Base-by-base conservation (phyloP, 2,888 invertebrate genomes). In the Limnephilus auricula region DNA sequence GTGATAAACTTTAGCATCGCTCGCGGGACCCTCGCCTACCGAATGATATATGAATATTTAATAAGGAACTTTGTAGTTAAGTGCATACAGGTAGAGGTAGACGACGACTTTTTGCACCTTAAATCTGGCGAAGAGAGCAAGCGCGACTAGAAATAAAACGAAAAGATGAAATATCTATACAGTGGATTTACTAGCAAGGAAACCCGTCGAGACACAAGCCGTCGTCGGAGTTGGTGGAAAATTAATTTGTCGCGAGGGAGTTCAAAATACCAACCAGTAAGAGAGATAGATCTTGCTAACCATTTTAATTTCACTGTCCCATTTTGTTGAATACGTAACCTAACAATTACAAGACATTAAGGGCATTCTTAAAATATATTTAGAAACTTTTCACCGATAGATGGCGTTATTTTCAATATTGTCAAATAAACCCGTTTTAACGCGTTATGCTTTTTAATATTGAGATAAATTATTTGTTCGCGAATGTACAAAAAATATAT, bases 11-110 rank as follows among this genome's bases (percentile, higher is more conserved):
- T 85, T 50, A 25, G 31, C 30, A 31, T 31, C 15, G n/a, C 50
- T 65, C 32, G 45, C 45, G 86, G 65, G 65, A 32, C 50, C 30
- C n/a, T 13, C 50, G 50, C 13, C 30, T 31, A 31, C 65, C 86
- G 86, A 86, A 65, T 32, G 31, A 31, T 32, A 31, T 15, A 31
- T 86, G 86, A 86, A 86, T 86, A 50, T 86, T 86, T 86, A 86
- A 86, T 86, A 86, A 86, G 50, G 50, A 86, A 86, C 86, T 86
- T 86, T 86, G 65, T 86, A 86, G 50, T 86, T 86, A 86, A 86
- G 86, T 50, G 86, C 86, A 50, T 86, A 50, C 50, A 86, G 86
- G 86, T 86, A 86, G 25, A 45, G 85, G 85, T 40, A 40, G 84
- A 37, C 37, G 86, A 30, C 45, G 13, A 50, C 86, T 86, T 86